These are phyloP conservation scores for Notamacropus eugenii DNA, from an alignment of 2,797 vertebrate species.

Conservation along the genomic window DNA sequence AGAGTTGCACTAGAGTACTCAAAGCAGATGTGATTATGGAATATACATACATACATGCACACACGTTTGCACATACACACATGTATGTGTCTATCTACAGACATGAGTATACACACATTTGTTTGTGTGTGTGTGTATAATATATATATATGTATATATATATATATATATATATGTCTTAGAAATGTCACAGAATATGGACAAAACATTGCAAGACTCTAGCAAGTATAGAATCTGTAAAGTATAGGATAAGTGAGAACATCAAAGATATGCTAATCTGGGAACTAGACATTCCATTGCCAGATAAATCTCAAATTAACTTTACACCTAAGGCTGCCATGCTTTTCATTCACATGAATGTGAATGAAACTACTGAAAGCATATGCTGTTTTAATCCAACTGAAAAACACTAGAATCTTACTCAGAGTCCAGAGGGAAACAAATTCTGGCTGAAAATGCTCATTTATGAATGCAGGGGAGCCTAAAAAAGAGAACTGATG, in stretches of 20 bases:
- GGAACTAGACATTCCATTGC: background rate
- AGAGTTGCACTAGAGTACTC: background rate
- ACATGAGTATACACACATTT: too few species aligned
- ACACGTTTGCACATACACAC: too few species aligned
- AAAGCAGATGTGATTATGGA: background rate
- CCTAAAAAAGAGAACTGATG: slow-evolving; percentile 26
- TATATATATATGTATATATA: too few species aligned
- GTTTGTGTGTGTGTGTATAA: too few species aligned
- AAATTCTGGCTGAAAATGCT: background rate
- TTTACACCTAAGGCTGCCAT: background rate
- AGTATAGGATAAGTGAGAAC: background rate
- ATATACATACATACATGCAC: background rate
- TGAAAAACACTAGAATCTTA: background rate
- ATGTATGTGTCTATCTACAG: too few species aligned
- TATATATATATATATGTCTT: too few species aligned
- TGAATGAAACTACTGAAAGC: background rate
- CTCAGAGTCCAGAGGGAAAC: background rate
- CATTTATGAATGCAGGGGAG: slow-evolving; percentile 14
- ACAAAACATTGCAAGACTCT: too few species aligned
- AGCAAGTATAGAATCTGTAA: too few species aligned
- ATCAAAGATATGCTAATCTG: background rate
- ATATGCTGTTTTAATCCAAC: background rate
- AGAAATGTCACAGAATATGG: too few species aligned
- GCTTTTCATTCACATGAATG: slow-evolving; percentile 29
- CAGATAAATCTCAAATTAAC: background rate